Percentiles rank a stretch among this genome's conserved stretches.
phyloP scores from a whole-genome alignment of 2,888 invertebrate genomes.

The Drosophila birchii region DNA sequence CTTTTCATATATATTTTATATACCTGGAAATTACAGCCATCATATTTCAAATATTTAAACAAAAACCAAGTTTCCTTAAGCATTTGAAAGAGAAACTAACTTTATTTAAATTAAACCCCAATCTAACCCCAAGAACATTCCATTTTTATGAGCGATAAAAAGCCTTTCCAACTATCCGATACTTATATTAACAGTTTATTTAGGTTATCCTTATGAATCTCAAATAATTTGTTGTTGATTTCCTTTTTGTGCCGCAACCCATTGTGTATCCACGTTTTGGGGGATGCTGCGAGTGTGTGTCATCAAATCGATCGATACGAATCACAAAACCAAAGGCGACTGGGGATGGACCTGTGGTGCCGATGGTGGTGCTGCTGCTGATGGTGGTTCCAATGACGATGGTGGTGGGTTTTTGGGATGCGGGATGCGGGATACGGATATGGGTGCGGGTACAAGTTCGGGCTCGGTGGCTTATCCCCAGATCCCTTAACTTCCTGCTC shows the following conservation, averaged over 20 bases:
- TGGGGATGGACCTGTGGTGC: constrained; percentile 33
- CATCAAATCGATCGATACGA: constrained; percentile 76
- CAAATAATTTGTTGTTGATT: constrained; percentile 14
- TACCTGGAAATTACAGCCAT: not conserved
- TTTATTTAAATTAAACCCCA: not conserved
- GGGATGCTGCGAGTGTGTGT: constrained; percentile 10
- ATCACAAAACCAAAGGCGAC: constrained; percentile 70
- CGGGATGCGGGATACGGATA: not conserved
- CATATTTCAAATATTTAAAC: too few species aligned
- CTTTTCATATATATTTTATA: not conserved
- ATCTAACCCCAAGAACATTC: not conserved
- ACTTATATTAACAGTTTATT: not conserved
- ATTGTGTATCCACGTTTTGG: constrained; percentile 52
- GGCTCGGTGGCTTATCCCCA: constrained; percentile 48
- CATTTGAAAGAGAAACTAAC: not conserved
- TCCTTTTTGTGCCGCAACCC: constrained; percentile 33
- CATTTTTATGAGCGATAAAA: not conserved
- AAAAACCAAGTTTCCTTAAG: not conserved
- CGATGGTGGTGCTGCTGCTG: constrained; percentile 31
- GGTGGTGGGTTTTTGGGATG: constrained; percentile 17
- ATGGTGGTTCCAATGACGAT: constrained; percentile 11
- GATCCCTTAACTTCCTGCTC: constrained; percentile 44
- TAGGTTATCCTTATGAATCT: constrained; percentile 14
- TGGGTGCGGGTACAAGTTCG: not conserved
- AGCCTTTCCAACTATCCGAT: not conserved